A percentile compares a stretch with the other conserved stretches of the same genome.
These are phyloP conservation scores for Ophion ellenae DNA, from an alignment of 2,888 invertebrate genomes.

Conservation along the genomic window DNA sequence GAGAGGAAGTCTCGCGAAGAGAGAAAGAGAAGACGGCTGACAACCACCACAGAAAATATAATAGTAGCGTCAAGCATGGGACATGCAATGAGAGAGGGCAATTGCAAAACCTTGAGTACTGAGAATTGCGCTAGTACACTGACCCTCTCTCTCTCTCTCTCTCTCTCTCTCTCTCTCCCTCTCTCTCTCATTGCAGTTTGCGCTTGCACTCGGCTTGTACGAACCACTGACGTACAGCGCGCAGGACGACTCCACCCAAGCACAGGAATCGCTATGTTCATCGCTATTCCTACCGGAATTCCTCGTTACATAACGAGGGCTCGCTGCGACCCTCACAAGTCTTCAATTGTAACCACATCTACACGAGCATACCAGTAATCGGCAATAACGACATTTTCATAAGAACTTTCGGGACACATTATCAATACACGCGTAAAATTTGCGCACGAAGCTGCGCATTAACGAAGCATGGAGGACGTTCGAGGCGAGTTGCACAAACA, in stretches of 20 bases:
- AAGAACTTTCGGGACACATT: too few species aligned
- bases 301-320: conserved; percentile 54
- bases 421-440: neutral
- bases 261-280: conserved; percentile 25
- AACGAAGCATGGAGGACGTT: too few species aligned
- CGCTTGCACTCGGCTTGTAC: conserved; percentile 16
- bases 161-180: neutral
- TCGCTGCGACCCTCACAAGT: conserved; percentile 32
- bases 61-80: too few species aligned
- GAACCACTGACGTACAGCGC: conserved; percentile 14
- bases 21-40: neutral
- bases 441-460: neutral
- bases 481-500: too few species aligned
- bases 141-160: too few species aligned
- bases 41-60: too few species aligned
- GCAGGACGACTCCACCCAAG: conserved; percentile 41
- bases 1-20: neutral
- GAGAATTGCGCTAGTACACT: too few species aligned
- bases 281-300: conserved; percentile 38
- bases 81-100: too few species aligned
- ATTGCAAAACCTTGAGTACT: too few species aligned
- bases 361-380: too few species aligned
- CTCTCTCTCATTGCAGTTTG: conserved; percentile 22
- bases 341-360: conserved; percentile 24
- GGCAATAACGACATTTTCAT: neutral